A percentile compares a stretch with the other conserved stretches of the same genome.
phyloP scores from a whole-genome alignment of 2,888 invertebrate genomes.

The Drosophila seclusa region DNA sequence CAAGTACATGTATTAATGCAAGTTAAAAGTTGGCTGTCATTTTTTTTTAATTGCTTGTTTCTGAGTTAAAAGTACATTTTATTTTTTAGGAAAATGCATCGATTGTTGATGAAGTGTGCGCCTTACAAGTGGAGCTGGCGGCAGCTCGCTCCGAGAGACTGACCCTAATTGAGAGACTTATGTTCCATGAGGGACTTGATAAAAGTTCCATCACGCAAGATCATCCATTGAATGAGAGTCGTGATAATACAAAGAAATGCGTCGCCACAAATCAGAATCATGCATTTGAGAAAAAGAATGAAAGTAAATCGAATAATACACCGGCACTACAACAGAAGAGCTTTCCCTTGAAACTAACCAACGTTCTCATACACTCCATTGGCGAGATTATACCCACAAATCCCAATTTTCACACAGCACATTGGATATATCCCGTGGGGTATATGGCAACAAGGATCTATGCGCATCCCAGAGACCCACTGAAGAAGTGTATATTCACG shows the following conservation, averaged over 20 bases:
- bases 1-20: not conserved
- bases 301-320: conserved; percentile 62
- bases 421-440: conserved; percentile 90
- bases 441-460: conserved; percentile 91
- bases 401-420: conserved; percentile 89
- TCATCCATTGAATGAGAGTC: conserved; percentile 27
- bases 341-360: conserved; percentile 90
- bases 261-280: conserved; percentile 18
- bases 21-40: not conserved
- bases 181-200: conserved; percentile 87
- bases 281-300: conserved; percentile 52
- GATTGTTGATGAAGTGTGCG: conserved; percentile 94
- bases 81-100: conserved; percentile 91
- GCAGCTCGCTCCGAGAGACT: conserved; percentile 93
- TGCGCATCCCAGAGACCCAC: conserved; percentile 89
- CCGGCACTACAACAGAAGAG: conserved; percentile 85
- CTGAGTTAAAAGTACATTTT: not conserved
- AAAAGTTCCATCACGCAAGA: conserved; percentile 33
- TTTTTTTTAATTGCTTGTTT: not conserved
- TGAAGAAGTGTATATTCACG: conserved; percentile 90
- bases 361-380: conserved; percentile 88
- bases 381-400: conserved; percentile 91
- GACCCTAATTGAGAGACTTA: conserved; percentile 91
- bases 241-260: conserved; percentile 22
- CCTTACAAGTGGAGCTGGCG: conserved; percentile 92